A percentile compares a stretch with the other conserved stretches of the same genome.
Evolutionary conservation across 1,140 invertebrate genomes (phyloP).

Genomic region (Orius insidiosus): DNA sequence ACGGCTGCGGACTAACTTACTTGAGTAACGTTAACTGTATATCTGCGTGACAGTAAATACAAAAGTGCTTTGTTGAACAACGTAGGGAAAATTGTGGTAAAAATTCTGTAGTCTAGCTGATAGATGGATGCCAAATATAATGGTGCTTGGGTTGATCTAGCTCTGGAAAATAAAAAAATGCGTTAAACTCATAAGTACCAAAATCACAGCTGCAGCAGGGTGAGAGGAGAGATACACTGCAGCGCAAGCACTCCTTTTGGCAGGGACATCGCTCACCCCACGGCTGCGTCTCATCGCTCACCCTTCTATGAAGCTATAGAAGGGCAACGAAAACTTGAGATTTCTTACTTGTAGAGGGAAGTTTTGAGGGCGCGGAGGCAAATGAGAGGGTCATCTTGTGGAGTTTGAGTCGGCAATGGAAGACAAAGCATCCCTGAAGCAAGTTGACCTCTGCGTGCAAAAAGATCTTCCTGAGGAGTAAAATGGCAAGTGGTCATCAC

Average conservation of each 20-base stretch:
- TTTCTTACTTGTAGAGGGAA: slow-evolving; percentile 8
- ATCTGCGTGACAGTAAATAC: slow-evolving; percentile 50
- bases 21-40: slow-evolving; percentile 52
- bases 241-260: background rate
- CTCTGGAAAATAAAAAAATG: background rate
- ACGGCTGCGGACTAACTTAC: slow-evolving; percentile 24
- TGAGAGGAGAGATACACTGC: background rate
- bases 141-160: slow-evolving; percentile 32
- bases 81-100: slow-evolving; percentile 47
- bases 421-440: slow-evolving; percentile 35
- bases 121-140: slow-evolving; percentile 47
- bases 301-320: too few relatives aligned
- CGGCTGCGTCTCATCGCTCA: too few relatives aligned
- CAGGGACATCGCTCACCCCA: too few relatives aligned
- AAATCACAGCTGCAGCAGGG: too few relatives aligned
- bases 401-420: slow-evolving; percentile 33
- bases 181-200: too few relatives aligned
- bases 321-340: too few relatives aligned
- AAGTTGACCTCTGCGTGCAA: slow-evolving; percentile 20
- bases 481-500: slow-evolving; percentile 38
- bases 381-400: slow-evolving; percentile 27
- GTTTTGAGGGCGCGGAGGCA: slow-evolving; percentile 11
- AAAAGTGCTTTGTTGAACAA: slow-evolving; percentile 44
- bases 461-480: slow-evolving; percentile 31
- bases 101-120: slow-evolving; percentile 43